Evolutionary conservation across 1,140 invertebrate species (phyloP).

Genomic region (Drosophila navojoa): DNA sequence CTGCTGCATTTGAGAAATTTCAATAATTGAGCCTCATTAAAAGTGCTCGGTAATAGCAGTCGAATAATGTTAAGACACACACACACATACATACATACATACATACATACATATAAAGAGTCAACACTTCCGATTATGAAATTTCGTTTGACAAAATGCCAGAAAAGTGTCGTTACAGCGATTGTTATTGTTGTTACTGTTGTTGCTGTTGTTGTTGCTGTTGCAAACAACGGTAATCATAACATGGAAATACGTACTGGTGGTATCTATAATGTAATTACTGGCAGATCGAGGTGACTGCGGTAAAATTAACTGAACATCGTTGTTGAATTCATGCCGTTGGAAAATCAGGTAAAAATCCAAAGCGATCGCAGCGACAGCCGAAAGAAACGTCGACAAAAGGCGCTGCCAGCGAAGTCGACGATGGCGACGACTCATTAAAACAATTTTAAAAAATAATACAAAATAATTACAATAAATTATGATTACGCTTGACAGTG

Average conservation of each 20-base stretch:
- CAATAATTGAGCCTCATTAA: constrained; percentile 80
- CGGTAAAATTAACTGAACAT: constrained; percentile 63
- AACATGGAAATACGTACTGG: constrained; percentile 64
- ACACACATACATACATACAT: constrained; percentile 13
- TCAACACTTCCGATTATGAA: constrained; percentile 80
- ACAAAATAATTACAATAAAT: constrained; percentile 83
- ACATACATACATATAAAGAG: constrained; percentile 13
- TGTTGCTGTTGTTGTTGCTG: constrained; percentile 19
- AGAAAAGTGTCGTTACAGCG: constrained; percentile 28
- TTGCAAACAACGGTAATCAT: constrained; percentile 62
- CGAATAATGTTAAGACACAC: constrained; percentile 21
- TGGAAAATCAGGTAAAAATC: constrained; percentile 63
- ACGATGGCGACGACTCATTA: constrained; percentile 68
- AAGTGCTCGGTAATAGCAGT: constrained; percentile 61
- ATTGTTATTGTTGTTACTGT: constrained; percentile 28
- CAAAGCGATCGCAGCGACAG: constrained; percentile 20
- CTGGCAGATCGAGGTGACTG: constrained; percentile 69
- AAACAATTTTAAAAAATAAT: constrained; percentile 83
- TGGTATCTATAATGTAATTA: constrained; percentile 78
- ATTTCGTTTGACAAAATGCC: constrained; percentile 74
- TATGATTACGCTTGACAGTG: constrained; percentile 82
- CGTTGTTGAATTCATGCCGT: constrained; percentile 22
- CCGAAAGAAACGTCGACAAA: constrained; percentile 21
- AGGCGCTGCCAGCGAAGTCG: constrained; percentile 19
- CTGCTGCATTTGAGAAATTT: constrained; percentile 77